phyloP scores from a whole-genome alignment of 1,140 invertebrate genomes.

The Ditylenchus dipsaci region DNA sequence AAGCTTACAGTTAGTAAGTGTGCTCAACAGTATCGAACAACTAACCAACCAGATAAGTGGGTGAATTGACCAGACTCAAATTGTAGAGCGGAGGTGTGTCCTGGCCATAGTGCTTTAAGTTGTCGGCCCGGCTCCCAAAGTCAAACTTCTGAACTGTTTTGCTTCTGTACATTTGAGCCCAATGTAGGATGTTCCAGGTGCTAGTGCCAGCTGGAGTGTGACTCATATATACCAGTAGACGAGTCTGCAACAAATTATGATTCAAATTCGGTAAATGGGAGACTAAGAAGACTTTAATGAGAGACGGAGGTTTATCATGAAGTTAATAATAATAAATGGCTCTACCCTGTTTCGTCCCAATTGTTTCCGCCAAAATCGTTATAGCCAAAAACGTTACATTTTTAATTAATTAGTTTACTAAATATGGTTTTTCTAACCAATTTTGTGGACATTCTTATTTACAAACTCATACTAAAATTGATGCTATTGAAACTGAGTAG shows the following conservation, averaged over 20 bases:
- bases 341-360: too few species aligned
- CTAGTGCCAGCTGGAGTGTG: conserved; percentile 45
- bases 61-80: conserved; percentile 32
- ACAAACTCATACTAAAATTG: too few species aligned
- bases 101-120: conserved; percentile 40
- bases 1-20: too few species aligned
- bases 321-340: too few species aligned
- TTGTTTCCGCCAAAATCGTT: too few species aligned
- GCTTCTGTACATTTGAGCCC: conserved; percentile 31
- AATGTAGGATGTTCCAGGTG: conserved; percentile 38
- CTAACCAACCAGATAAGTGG: conserved; percentile 31
- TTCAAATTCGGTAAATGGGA: too few species aligned
- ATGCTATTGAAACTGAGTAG: too few species aligned
- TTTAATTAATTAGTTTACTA: too few species aligned
- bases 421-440: too few species aligned
- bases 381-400: too few species aligned
- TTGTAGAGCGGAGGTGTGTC: conserved; percentile 48
- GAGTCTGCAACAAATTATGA: conserved; percentile 6
- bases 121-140: conserved; percentile 23
- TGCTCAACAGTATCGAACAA: too few species aligned
- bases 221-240: conserved; percentile 28
- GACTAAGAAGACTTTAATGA: neutral
- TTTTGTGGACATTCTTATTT: too few species aligned
- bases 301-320: neutral
- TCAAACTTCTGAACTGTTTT: conserved; percentile 43